Percentiles rank a stretch among this genome's conserved stretches.
Evolutionary conservation across 2,797 vertebrate species (phyloP).

Genomic region (Phyllotis vaccarum): DNA sequence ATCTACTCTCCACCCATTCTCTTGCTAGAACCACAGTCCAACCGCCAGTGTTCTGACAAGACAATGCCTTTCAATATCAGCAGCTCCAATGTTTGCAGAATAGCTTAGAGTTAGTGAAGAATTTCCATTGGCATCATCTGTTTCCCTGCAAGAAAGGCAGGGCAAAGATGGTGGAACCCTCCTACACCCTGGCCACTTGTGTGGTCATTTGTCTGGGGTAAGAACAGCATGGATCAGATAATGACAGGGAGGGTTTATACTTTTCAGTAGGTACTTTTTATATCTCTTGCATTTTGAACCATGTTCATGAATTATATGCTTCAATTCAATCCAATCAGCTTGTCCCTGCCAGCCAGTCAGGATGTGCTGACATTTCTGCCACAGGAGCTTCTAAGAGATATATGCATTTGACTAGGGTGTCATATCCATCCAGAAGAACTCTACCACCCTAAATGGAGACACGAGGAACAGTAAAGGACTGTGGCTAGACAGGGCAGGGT

Average conservation of each 20-base stretch:
- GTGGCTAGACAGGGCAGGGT: not conserved
- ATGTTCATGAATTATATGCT: not conserved
- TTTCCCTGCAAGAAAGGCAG: not conserved
- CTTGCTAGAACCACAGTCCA: not conserved
- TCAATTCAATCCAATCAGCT: not conserved
- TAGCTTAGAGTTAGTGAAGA: not conserved
- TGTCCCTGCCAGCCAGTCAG: not conserved
- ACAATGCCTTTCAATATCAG: not conserved
- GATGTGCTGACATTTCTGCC: not conserved
- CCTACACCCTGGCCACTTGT: not conserved
- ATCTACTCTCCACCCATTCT: not conserved
- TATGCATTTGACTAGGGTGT: not conserved
- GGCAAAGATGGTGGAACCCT: not conserved
- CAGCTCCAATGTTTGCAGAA: not conserved
- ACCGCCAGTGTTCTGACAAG: not conserved
- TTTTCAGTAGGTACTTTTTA: not conserved
- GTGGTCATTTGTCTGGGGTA: not conserved
- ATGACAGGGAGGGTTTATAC: not conserved
- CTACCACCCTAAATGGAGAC: not conserved
- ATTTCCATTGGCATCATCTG: not conserved
- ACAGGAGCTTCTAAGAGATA: not conserved
- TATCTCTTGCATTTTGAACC: slow-evolving; percentile 20
- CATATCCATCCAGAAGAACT: not conserved
- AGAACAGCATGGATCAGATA: not conserved
- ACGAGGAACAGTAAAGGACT: not conserved